A percentile compares a stretch with the other conserved stretches of the same genome.
Evolutionary conservation across 1,140 invertebrate species (phyloP).

Genomic region (Bombus pyrosoma): DNA sequence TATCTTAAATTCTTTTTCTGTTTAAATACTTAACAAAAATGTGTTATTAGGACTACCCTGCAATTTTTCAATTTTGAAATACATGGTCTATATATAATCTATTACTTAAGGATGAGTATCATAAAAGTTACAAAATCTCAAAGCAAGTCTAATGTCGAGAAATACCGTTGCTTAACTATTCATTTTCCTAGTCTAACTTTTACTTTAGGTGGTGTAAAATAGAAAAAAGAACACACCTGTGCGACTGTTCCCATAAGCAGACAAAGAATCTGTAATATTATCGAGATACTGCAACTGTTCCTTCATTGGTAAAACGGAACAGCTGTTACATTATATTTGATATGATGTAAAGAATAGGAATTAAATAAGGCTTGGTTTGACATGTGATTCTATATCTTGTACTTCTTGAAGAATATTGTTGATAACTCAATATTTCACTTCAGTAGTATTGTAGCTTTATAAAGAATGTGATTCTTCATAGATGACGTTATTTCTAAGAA

Average conservation of each 20-base stretch:
- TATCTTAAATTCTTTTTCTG: no score
- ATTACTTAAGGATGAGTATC: not conserved
- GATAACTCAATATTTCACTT: not conserved
- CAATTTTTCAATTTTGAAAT: not conserved
- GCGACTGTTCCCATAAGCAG: not conserved
- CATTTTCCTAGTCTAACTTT: not conserved
- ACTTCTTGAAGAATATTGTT: not conserved
- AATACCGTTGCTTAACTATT: not conserved
- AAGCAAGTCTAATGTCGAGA: not conserved
- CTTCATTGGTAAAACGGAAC: not conserved
- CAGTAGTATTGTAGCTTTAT: not conserved
- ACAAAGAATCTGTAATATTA: slow-evolving; percentile 11
- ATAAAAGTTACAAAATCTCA: not conserved
- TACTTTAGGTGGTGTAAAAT: not conserved
- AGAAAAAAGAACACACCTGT: not conserved
- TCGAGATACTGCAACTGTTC: not conserved
- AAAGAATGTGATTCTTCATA: not conserved
- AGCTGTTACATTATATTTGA: slow-evolving; percentile 9
- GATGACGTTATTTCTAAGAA: not conserved
- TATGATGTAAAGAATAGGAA: not conserved
- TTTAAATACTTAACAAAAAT: not conserved
- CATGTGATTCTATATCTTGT: not conserved
- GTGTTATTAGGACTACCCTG: not conserved
- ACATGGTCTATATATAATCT: no score
- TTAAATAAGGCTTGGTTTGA: not conserved